Evolutionary conservation across 2,888 invertebrate genomes (phyloP).

Genomic region (Laspeyria flexula): DNA sequence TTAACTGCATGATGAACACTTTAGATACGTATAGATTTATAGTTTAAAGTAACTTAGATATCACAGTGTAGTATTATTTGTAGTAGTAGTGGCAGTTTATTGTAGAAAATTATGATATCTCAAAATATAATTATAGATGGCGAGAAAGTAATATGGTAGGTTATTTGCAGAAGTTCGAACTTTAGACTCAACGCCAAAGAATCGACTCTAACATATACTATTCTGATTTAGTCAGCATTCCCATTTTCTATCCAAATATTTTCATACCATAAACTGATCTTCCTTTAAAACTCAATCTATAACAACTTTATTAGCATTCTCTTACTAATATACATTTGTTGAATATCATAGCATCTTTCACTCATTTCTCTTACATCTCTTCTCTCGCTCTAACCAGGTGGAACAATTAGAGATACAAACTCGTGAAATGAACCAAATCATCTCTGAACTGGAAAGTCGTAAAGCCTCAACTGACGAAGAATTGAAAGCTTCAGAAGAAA

Average conservation of each 20-base stretch:
- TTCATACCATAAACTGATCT: no score
- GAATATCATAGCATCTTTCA: neutral
- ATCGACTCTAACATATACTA: no score
- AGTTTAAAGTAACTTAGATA: no score
- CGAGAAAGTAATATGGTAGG: no score
- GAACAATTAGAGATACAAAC: conserved; percentile 92
- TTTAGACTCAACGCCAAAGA: no score
- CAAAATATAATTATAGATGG: no score
- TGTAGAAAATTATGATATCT: neutral
- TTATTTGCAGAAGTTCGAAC: no score
- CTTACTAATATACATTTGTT: conserved; percentile 2
- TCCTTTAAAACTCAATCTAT: no score
- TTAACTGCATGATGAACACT: conserved; percentile 34
- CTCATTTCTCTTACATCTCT: conserved; percentile 12
- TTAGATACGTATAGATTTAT: neutral
- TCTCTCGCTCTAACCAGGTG: conserved; percentile 82
- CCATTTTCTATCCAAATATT: no score
- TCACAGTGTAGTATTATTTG: neutral
- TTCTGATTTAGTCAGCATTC: no score
- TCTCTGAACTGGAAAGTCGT: conserved; percentile 87
- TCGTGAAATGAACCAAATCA: conserved; percentile 88
- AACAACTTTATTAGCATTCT: no score
- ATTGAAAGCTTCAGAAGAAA: conserved; percentile 91
- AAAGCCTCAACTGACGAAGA: conserved; percentile 89
- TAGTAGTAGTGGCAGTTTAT: neutral